These are phyloP conservation scores for Channallabes apus DNA, from an alignment of 2,797 vertebrate genomes.

Conservation along the genomic window DNA sequence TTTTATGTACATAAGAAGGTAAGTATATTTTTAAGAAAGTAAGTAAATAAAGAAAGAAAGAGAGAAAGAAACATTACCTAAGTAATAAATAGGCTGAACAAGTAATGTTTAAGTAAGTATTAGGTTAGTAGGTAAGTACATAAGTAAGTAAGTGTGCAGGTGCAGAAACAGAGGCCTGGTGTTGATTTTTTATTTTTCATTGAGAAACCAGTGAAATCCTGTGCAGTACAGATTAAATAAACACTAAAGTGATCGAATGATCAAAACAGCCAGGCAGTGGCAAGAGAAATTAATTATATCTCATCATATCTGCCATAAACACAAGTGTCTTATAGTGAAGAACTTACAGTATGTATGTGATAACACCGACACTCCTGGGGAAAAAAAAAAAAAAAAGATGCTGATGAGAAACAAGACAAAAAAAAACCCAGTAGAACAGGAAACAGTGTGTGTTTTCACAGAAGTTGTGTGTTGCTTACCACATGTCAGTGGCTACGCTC, in stretches of 20 bases:
- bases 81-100: no score
- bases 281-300: neutral
- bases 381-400: conserved; percentile 34
- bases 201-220: neutral
- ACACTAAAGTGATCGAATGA: neutral
- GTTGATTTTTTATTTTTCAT: neutral
- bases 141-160: neutral
- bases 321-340: neutral
- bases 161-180: neutral
- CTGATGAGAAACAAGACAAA: neutral
- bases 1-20: no score
- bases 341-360: conserved; percentile 82
- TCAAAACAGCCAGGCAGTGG: neutral
- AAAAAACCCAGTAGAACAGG: neutral
- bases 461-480: conserved; percentile 65
- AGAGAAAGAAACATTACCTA: no score
- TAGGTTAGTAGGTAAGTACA: neutral
- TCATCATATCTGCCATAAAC: neutral
- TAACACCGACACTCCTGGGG: conserved; percentile 81
- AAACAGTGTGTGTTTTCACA: neutral
- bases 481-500: conserved; percentile 76
- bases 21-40: no score
- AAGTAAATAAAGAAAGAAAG: no score
- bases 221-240: neutral
- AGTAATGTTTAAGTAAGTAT: no score